Conservation (phyloP, 2,797 vertebrate species). For the Gallinago stenura region DNA sequence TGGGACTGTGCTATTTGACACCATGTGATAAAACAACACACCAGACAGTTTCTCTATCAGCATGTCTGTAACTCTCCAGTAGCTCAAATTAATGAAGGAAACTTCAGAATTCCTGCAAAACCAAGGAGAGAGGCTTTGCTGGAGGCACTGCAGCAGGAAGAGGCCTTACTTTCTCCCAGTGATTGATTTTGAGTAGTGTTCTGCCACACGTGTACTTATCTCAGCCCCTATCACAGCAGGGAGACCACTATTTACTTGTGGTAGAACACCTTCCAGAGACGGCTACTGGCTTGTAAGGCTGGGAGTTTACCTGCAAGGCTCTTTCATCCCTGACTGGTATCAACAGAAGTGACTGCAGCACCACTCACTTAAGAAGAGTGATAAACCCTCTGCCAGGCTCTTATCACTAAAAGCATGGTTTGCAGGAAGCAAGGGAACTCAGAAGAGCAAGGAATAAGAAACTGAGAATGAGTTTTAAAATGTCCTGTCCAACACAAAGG, state of each 20-base stretch:
- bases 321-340: neutral
- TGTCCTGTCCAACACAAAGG: neutral
- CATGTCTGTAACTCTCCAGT: conserved; percentile 15
- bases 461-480: neutral
- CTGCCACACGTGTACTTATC: neutral
- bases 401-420: neutral
- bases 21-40: neutral
- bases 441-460: neutral
- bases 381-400: neutral
- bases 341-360: neutral
- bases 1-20: neutral
- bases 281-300: neutral
- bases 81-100: conserved; percentile 19
- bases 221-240: neutral
- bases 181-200: neutral
- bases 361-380: neutral
- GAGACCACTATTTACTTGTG: neutral
- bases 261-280: neutral
- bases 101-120: neutral
- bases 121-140: neutral
- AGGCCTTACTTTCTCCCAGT: neutral
- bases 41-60: neutral
- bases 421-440: neutral
- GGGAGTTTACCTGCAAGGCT: neutral
- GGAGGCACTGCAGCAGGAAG: neutral